Evolutionary conservation across 53 echinoderm and acorn worm species (phyloP).

Genomic region (Arbacia lixula): DNA sequence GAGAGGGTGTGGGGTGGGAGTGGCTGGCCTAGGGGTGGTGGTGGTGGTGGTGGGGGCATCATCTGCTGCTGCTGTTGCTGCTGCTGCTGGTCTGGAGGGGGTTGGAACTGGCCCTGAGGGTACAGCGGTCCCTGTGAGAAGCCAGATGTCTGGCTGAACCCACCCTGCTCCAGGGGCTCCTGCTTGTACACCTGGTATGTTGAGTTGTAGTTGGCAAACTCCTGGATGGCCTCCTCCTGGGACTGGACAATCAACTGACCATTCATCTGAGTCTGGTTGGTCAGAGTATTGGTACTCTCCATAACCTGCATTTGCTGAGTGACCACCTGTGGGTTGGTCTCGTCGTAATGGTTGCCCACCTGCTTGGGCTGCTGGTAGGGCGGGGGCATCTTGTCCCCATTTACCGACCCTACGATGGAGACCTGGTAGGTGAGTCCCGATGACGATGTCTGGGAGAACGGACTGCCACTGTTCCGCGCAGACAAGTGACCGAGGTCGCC

Average conservation of each 20-base stretch:
- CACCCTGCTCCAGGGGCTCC: constrained; percentile 77
- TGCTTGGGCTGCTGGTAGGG: constrained; percentile 70
- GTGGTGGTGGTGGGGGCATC: constrained; percentile 39
- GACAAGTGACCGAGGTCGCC: constrained; percentile 97
- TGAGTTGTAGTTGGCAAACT: constrained; percentile 69
- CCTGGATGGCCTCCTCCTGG: constrained; percentile 79
- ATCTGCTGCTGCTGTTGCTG: constrained; percentile 12
- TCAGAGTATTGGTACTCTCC: constrained; percentile 47
- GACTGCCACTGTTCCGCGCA: constrained; percentile 81
- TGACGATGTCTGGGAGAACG: constrained; percentile 68
- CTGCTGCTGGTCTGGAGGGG: constrained; percentile 8
- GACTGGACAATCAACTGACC: constrained; percentile 94
- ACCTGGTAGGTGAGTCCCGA: constrained; percentile 58
- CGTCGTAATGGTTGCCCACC: constrained; percentile 36
- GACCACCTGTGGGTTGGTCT: constrained; percentile 56
- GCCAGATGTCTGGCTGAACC: constrained; percentile 49
- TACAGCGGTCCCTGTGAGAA: constrained; percentile 58
- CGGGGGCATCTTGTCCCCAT: constrained; percentile 57
- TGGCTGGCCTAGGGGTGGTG: constrained; percentile 39
- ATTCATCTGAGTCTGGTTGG: constrained; percentile 34
- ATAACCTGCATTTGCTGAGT: constrained; percentile 68
- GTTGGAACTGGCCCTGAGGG: constrained; percentile 62
- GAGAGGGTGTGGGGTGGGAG: constrained; percentile 47
- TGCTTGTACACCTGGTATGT: constrained; percentile 81
- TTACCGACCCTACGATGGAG: constrained; percentile 61